Conservation (phyloP, 1,140 invertebrate genomes). For the Drosophila paulistorum region DNA sequence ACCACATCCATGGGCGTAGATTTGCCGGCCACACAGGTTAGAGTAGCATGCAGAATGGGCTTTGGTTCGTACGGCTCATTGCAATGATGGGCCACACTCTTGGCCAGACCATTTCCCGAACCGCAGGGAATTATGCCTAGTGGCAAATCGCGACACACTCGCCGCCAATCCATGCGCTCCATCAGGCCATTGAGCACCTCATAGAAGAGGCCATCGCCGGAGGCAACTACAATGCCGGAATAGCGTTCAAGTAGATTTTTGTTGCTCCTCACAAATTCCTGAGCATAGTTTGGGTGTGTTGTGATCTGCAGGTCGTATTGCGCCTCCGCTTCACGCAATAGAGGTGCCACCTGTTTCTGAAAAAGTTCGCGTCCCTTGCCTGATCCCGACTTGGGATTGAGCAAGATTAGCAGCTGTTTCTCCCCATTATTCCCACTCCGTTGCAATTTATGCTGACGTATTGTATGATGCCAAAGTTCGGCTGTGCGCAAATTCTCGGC, state of each 20-base stretch:
- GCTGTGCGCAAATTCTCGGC: conserved; percentile 92
- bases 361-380: conserved; percentile 93
- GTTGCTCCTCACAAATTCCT: conserved; percentile 89
- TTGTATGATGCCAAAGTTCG: conserved; percentile 88
- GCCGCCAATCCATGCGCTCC: conserved; percentile 92
- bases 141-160: conserved; percentile 89
- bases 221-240: conserved; percentile 91
- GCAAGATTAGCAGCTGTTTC: conserved; percentile 88
- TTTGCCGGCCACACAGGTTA: conserved; percentile 91
- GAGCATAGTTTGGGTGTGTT: conserved; percentile 93
- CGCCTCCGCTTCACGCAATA: conserved; percentile 93
- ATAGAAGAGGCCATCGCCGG: conserved; percentile 96
- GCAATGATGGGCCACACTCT: conserved; percentile 89
- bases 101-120: conserved; percentile 97
- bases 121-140: conserved; percentile 96
- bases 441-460: conserved; percentile 66
- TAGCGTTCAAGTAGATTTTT: conserved; percentile 90
- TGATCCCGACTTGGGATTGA: conserved; percentile 97
- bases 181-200: conserved; percentile 97
- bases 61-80: conserved; percentile 93
- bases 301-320: conserved; percentile 94
- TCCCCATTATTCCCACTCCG: conserved; percentile 12
- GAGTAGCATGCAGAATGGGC: conserved; percentile 90
- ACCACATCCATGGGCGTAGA: conserved; percentile 93
- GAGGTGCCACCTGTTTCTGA: conserved; percentile 91